A percentile compares a stretch with the other conserved stretches of the same genome.
phyloP scores from a whole-genome alignment of 2,888 invertebrate species.

The Trichopoda pennipes region DNA sequence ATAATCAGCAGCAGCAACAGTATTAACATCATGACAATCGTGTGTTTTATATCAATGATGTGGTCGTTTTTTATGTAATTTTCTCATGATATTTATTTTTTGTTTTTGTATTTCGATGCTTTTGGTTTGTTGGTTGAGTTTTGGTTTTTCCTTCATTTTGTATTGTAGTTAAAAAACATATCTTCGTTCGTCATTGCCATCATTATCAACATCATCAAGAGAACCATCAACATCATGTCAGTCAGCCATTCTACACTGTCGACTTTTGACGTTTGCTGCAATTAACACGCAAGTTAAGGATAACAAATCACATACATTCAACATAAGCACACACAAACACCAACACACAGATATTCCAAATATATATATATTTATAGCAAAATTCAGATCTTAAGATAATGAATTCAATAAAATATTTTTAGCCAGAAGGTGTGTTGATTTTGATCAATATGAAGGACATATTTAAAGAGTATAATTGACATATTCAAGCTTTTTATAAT shows the following conservation, averaged over 20 bases:
- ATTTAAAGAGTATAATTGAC: no score
- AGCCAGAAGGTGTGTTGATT: no score
- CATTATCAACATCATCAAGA: slow-evolving; percentile 68
- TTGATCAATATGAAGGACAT: no score
- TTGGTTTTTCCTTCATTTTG: slow-evolving; percentile 60
- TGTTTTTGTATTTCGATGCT: slow-evolving; percentile 61
- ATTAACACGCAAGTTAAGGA: slow-evolving; percentile 75
- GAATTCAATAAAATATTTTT: not conserved
- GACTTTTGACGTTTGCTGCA: slow-evolving; percentile 80
- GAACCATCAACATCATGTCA: slow-evolving; percentile 71
- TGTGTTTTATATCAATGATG: slow-evolving; percentile 59
- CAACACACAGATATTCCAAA: slow-evolving; percentile 11
- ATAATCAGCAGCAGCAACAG: slow-evolving; percentile 62
- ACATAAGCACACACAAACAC: slow-evolving; percentile 40
- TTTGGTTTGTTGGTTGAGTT: slow-evolving; percentile 69
- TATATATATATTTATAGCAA: not conserved
- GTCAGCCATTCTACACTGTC: slow-evolving; percentile 71
- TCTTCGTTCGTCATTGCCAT: slow-evolving; percentile 65
- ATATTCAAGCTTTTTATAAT: not conserved
- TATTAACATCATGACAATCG: slow-evolving; percentile 68
- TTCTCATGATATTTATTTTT: slow-evolving; percentile 22
- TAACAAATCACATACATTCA: slow-evolving; percentile 66
- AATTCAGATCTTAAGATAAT: not conserved
- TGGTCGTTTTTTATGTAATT: slow-evolving; percentile 35
- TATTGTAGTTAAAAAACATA: slow-evolving; percentile 62